Conservation (phyloP, 35 echinoderm and acorn worm genomes). For the Ptychodera flava region DNA sequence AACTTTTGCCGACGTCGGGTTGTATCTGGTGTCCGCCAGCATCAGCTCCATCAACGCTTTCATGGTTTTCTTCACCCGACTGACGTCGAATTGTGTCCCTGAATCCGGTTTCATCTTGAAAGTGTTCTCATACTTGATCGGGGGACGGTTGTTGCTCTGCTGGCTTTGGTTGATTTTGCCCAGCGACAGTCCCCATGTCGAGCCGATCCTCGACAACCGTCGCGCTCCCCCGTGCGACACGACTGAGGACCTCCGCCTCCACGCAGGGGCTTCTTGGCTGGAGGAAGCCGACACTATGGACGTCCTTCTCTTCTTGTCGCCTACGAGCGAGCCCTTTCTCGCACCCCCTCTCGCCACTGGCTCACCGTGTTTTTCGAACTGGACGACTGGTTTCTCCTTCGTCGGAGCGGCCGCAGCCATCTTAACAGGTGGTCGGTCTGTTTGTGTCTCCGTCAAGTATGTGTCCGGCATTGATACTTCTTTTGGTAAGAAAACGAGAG, state of each 20-base stretch:
- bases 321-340: not conserved
- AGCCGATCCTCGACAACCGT: slow-evolving; percentile 11
- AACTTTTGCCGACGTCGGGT: not conserved
- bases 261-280: not conserved
- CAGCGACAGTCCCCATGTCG: slow-evolving; percentile 7
- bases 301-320: not conserved
- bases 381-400: not conserved
- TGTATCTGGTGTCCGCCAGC: not conserved
- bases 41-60: not conserved
- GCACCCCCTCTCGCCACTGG: not conserved
- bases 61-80: not conserved
- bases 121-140: slow-evolving; percentile 71
- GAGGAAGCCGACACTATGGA: not conserved
- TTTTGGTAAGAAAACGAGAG: no score
- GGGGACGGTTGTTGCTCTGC: slow-evolving; percentile 33
- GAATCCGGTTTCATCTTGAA: slow-evolving; percentile 83
- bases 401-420: no score
- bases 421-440: no score
- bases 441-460: no score
- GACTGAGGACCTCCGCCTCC: not conserved
- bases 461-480: no score
- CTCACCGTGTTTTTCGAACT: not conserved
- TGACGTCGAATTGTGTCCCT: not conserved
- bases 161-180: slow-evolving; percentile 37
- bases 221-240: not conserved